These are phyloP conservation scores for Tinea semifulvella DNA, from an alignment of 2,888 invertebrate species.

Conservation along the genomic window DNA sequence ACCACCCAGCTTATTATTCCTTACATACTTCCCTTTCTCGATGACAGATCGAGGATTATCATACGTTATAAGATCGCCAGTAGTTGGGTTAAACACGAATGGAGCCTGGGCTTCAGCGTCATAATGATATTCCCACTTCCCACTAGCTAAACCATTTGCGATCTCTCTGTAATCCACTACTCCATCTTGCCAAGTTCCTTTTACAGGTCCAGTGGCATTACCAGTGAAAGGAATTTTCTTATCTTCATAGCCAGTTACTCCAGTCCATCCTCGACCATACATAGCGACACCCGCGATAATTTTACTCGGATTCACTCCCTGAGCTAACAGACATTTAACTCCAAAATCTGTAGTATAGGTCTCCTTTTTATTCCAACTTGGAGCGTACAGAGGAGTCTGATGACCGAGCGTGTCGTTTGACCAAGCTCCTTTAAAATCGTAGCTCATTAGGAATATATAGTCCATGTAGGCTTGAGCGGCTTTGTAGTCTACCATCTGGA, in stretches of 20 bases:
- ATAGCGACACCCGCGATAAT: slow-evolving; percentile 57
- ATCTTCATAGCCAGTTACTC: slow-evolving; percentile 43
- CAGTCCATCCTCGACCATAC: slow-evolving; percentile 61
- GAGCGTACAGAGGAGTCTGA: slow-evolving; percentile 50
- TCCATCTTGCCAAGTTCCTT: slow-evolving; percentile 60
- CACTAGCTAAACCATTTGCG: slow-evolving; percentile 46
- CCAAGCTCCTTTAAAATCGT: slow-evolving; percentile 61
- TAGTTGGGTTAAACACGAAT: slow-evolving; percentile 50
- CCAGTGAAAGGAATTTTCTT: slow-evolving; percentile 50
- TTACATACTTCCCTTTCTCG: slow-evolving; percentile 57
- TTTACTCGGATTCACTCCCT: slow-evolving; percentile 55
- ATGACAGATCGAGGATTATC: slow-evolving; percentile 55
- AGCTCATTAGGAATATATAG: slow-evolving; percentile 59
- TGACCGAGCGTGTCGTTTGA: slow-evolving; percentile 56
- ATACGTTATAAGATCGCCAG: slow-evolving; percentile 54
- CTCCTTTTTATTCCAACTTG: slow-evolving; percentile 50
- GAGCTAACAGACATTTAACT: slow-evolving; percentile 48
- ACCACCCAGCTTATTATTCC: slow-evolving; percentile 55
- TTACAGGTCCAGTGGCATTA: slow-evolving; percentile 50
- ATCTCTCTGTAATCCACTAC: slow-evolving; percentile 59
- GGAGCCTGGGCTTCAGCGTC: slow-evolving; percentile 56
- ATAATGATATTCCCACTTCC: slow-evolving; percentile 56
- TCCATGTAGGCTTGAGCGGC: slow-evolving; percentile 59
- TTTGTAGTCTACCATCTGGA: slow-evolving; percentile 56
- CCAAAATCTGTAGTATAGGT: slow-evolving; percentile 61